Percentiles rank a stretch among this genome's conserved stretches.
These are phyloP conservation scores for Saccostrea cuccullata DNA, from an alignment of 1,140 invertebrate species.

Conservation along the genomic window DNA sequence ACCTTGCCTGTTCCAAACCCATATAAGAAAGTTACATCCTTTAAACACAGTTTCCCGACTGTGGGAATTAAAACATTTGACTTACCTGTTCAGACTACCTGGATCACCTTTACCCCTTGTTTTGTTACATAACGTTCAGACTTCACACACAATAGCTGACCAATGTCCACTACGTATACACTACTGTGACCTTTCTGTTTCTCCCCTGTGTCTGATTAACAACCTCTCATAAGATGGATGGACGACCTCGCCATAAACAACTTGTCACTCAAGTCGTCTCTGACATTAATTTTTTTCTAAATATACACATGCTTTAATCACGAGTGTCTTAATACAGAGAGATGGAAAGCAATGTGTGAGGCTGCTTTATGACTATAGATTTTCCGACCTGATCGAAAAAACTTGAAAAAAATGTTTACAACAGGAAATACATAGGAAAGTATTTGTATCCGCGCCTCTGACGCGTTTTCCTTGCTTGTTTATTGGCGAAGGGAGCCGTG, in stretches of 20 bases:
- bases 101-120: not conserved
- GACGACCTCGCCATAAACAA: conserved; percentile 5
- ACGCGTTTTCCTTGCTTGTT: conserved; percentile 11
- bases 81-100: not conserved
- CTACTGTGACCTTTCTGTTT: not conserved
- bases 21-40: not conserved
- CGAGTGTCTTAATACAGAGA: not conserved
- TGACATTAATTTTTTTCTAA: conserved; percentile 25
- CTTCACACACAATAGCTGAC: not conserved
- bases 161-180: conserved; percentile 12
- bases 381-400: not conserved
- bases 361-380: not conserved
- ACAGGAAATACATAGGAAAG: conserved; percentile 16
- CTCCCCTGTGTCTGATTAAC: not conserved
- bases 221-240: conserved; percentile 12
- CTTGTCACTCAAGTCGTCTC: not conserved
- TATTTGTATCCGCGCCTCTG: conserved; percentile 17
- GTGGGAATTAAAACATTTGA: not conserved
- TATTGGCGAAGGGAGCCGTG: not conserved
- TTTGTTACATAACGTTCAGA: conserved; percentile 5
- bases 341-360: not conserved
- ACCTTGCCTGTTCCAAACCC: conserved; percentile 2
- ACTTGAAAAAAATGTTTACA: conserved; percentile 8
- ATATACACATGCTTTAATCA: conserved; percentile 35
- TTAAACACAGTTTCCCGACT: not conserved